Base-by-base conservation (phyloP, 1,140 invertebrate genomes). In the Lepidurus couesii region DNA sequence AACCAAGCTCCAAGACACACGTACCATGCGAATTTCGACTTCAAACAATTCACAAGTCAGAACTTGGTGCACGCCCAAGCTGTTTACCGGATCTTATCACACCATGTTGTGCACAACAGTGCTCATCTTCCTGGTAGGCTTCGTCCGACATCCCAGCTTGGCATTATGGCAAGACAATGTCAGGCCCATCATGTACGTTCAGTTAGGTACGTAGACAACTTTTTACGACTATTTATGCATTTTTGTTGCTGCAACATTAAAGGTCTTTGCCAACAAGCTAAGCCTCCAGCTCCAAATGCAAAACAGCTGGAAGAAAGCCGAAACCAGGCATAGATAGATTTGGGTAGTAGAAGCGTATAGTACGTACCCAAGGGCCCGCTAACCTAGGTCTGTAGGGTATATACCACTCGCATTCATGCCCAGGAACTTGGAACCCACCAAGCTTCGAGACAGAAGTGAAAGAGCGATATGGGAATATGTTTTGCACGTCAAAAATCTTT, bases 81-180 rank as follows among this genome's bases (percentile, higher is more conserved):
- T 21, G 21, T 65, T 65, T 65, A 65, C 21, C 21, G 53, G 53
- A 65, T 65, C 53, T 65, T 65, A 65, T 65, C 53, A 65, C 53
- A 65, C 53, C 7, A 65, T 65, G 53, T 21, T 65, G 53, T 65
- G 53, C 53, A 65, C 53, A 13, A 65, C 53, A 65, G 53, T 65
- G 53, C 53, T 65, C 6, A n/a, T 65, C 21, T 65, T 65, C 53
- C 16, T 65, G 13, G 53, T 65, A 65, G 53, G 53, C 53, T 65
- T 65, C 21, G 53, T 65, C 53, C 53, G 53, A 21, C 53, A 65
- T 65, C 53, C 53, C 53, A 65, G 9, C 53, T 9, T 65, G 53
- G 53, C 53, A 13, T 13, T n/a, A 5, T 65, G 53, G 53, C 53
- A 65, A 65, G 53, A 65, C 53, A 65, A 65, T 65, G 53, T 65